A percentile compares a stretch with the other conserved stretches of the same genome.
phyloP scores from a whole-genome alignment of 1,140 invertebrate genomes.

The Drosophila kikkawai region DNA sequence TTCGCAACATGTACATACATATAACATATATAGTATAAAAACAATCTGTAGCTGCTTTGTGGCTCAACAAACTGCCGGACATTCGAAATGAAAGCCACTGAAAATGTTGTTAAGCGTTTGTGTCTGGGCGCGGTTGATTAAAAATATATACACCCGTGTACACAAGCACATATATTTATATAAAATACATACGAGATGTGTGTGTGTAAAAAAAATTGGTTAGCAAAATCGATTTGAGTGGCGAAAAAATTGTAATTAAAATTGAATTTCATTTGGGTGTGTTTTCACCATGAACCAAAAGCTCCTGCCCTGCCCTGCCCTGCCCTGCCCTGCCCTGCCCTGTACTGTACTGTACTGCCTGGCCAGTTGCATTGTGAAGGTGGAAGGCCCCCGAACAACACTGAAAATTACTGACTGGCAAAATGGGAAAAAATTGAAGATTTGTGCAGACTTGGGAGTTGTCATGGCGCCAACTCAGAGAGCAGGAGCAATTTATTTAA shows the following conservation, averaged over 20 bases:
- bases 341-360: neutral
- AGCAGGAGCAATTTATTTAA: slow-evolving; percentile 82
- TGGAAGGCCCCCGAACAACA: slow-evolving; percentile 1
- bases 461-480: slow-evolving; percentile 64
- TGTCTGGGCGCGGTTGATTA: slow-evolving; percentile 81
- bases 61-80: slow-evolving; percentile 69
- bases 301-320: neutral
- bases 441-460: slow-evolving; percentile 53
- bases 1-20: slow-evolving; percentile 20
- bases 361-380: slow-evolving; percentile 37
- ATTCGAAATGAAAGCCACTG: slow-evolving; percentile 61
- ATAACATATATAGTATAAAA: slow-evolving; percentile 33
- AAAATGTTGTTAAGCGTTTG: slow-evolving; percentile 66
- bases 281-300: slow-evolving; percentile 32
- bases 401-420: slow-evolving; percentile 2
- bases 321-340: neutral
- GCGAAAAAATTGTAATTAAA: slow-evolving; percentile 74
- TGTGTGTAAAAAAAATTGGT: slow-evolving; percentile 55
- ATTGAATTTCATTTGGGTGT: slow-evolving; percentile 76
- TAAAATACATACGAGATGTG: slow-evolving; percentile 23
- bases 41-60: slow-evolving; percentile 79
- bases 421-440: slow-evolving; percentile 36
- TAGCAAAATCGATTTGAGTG: slow-evolving; percentile 73
- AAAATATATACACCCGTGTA: slow-evolving; percentile 60
- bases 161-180: slow-evolving; percentile 17